Conservation (phyloP, 2,113 vertebrate genomes). For the Nycticorax nycticorax region DNA sequence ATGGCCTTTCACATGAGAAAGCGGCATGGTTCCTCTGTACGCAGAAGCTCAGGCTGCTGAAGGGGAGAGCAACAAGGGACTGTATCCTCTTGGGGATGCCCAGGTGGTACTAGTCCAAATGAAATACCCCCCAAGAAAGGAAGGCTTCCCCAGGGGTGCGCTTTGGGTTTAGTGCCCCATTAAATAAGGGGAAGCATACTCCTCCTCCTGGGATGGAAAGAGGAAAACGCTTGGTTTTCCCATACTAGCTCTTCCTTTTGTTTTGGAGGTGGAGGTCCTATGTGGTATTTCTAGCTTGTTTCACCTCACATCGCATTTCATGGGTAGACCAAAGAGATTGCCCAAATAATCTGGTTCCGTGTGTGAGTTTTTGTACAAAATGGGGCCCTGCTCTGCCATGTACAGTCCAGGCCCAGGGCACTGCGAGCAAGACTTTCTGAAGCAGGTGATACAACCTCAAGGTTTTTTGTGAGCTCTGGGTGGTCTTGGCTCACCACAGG, state of each 20-base stretch:
- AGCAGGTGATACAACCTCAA: neutral
- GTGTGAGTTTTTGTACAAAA: neutral
- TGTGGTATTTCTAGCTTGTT: neutral
- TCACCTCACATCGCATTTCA: fast-evolving
- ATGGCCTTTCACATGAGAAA: neutral
- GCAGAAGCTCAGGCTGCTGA: neutral
- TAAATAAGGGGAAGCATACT: neutral
- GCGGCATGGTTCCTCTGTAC: neutral
- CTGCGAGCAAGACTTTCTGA: neutral
- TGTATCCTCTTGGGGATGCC: neutral
- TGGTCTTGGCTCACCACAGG: neutral
- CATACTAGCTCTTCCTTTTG: neutral
- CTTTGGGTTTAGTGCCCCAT: neutral
- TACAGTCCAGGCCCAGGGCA: neutral
- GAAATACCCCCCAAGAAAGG: neutral
- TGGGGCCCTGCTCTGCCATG: neutral
- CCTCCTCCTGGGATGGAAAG: neutral
- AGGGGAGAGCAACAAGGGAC: neutral
- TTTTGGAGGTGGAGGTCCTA: neutral
- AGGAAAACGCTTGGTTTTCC: neutral
- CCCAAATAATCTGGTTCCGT: neutral
- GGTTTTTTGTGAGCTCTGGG: neutral
- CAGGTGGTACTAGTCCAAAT: neutral
- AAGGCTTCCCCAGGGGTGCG: neutral
- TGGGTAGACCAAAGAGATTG: neutral